phyloP scores from a whole-genome alignment of 1,140 invertebrate species.

The Orchestia grillus region DNA sequence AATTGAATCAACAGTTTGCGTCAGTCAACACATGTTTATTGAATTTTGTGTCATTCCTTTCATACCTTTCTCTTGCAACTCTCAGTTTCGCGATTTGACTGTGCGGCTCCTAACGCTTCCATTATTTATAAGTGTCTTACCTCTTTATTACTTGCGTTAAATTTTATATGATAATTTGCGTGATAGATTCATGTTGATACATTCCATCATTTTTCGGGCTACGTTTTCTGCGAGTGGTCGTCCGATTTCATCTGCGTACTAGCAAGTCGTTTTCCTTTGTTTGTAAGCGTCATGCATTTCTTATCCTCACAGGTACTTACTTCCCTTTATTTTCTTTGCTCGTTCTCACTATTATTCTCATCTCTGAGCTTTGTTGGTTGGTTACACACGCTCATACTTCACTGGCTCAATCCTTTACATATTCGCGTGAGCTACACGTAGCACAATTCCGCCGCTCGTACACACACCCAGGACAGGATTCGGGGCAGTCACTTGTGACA shows the following conservation, averaged over 20 bases:
- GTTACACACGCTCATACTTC: background rate
- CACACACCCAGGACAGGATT: background rate
- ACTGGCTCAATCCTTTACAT: background rate
- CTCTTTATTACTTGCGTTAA: too few species aligned
- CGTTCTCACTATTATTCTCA: background rate
- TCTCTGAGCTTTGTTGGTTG: background rate
- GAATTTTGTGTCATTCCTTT: too few species aligned
- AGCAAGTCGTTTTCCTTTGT: background rate
- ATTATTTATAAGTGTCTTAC: too few species aligned
- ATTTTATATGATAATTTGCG: too few species aligned
- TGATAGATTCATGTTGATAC: too few species aligned
- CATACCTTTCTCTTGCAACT: too few species aligned
- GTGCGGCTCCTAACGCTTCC: too few species aligned
- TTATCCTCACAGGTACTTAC: background rate
- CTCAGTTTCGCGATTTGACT: too few species aligned
- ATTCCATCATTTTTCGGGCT: too few species aligned
- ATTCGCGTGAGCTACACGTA: background rate
- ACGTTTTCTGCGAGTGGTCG: too few species aligned
- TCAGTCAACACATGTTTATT: too few species aligned
- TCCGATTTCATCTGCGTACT: background rate
- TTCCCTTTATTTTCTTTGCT: background rate
- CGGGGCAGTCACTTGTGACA: background rate
- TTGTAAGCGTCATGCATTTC: background rate
- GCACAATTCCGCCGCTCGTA: background rate
- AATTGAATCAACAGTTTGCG: too few species aligned